These are phyloP conservation scores for Himalopsyche phryganea DNA, from an alignment of 1,140 invertebrate genomes.

Conservation along the genomic window DNA sequence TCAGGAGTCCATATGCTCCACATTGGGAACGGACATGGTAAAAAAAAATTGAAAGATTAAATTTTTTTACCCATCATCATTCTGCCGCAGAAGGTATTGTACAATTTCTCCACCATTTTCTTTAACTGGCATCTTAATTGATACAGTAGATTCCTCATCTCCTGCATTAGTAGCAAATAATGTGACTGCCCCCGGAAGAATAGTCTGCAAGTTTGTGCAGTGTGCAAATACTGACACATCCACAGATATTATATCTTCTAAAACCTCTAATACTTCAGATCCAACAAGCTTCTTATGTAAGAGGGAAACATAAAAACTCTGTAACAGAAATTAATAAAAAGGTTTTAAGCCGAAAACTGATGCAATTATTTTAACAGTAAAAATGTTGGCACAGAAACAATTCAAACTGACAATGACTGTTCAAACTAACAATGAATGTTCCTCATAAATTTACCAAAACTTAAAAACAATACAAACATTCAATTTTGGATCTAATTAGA, in stretches of 20 bases:
- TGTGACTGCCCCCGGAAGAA: slow-evolving; percentile 42
- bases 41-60: no score
- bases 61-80: slow-evolving; percentile 18
- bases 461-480: no score
- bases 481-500: no score
- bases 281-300: slow-evolving; percentile 52
- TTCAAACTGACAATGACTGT: no score
- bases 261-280: slow-evolving; percentile 43
- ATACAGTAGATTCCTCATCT: background rate
- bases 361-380: no score
- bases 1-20: no score
- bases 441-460: no score
- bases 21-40: no score
- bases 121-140: slow-evolving; percentile 10
- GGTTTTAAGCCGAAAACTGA: no score
- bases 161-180: slow-evolving; percentile 47
- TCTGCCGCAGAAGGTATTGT: slow-evolving; percentile 22
- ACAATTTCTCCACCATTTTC: slow-evolving; percentile 14
- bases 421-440: no score
- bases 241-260: slow-evolving; percentile 36
- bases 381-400: no score
- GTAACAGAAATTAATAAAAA: slow-evolving; percentile 17
- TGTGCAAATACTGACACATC: slow-evolving; percentile 47
- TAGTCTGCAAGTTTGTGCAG: slow-evolving; percentile 40
- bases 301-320: slow-evolving; percentile 53